Evolutionary conservation across 2,113 vertebrate species (phyloP), one percentile per base, ranked within the genome.

Genomic region (Columba janthina): DNA sequence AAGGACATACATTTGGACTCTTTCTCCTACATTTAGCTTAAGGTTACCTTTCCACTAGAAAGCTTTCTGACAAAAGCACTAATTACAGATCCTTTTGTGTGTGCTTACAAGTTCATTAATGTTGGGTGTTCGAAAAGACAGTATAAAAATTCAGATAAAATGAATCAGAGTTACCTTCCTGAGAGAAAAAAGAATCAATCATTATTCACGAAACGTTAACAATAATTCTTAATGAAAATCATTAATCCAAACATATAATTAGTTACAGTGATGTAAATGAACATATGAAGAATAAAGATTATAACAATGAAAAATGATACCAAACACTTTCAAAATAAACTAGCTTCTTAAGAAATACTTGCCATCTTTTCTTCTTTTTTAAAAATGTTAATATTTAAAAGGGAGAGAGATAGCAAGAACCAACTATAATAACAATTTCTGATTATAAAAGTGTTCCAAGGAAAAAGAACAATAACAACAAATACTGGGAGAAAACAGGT

Each of bases 91-190:
- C 1, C 13, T 67, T 87, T 87, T 22, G 54, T 66, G 25, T 22
- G 54, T 66, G 25, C 17, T 83, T 80, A 70, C 12, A 19, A 70
- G 10, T 62, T 90, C 90, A 93, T 93, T 90, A 85, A 66, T 77
- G 77, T 34, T 81, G 69, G 32, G 9, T 6, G 7, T 74, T 84
- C 89, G 65, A 78, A 89, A 73, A 77, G 57, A 86, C 26, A 50
- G n/a, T 42, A 31, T 17, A 82, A 90, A 90, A 73, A 28, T 74
- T 84, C 34, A 67, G 40, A 81, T 61, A n/a, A 71, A 95, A 74
- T 61, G 8, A 72, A 75, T 76, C 56, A 65, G 20, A 14, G 9
- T 57, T 75, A 72, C 4, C 22, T 46, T 82, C 77, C 44, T 78
- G 53, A 65, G 51, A 78, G 42, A 89, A 91, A 81, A 87, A 78